A percentile compares a stretch with the other conserved stretches of the same genome.
Conservation (phyloP, 2,888 invertebrate genomes). For the Drosophila multiciliata region DNA sequence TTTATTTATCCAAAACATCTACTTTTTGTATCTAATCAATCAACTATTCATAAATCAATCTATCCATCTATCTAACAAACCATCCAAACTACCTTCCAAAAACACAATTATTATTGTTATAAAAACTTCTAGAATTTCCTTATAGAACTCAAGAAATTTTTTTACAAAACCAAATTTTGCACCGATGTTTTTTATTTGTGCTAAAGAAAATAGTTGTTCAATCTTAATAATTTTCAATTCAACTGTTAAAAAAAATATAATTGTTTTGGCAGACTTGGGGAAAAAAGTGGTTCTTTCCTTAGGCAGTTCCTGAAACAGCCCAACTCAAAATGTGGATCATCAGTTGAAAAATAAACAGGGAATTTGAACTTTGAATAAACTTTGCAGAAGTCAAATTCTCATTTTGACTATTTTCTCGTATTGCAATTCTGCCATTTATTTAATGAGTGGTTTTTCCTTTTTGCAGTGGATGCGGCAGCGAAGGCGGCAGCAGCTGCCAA, state of each 20-base stretch:
- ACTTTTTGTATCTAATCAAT: not conserved
- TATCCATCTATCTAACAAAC: not conserved
- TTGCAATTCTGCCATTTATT: slow-evolving; percentile 30
- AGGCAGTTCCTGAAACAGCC: not conserved
- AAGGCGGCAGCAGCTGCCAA: slow-evolving; percentile 66
- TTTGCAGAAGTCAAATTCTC: not conserved
- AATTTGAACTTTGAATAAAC: not conserved
- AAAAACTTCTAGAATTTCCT: not conserved
- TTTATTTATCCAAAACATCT: not conserved
- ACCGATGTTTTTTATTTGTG: not conserved
- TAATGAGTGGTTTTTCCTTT: slow-evolving; percentile 12
- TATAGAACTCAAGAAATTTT: too few species aligned
- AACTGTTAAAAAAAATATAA: too few species aligned
- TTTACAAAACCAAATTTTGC: not conserved
- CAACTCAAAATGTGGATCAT: not conserved
- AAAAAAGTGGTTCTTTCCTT: not conserved
- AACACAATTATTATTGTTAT: not conserved
- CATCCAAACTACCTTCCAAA: not conserved
- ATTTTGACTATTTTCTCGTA: slow-evolving; percentile 6
- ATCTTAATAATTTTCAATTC: too few species aligned
- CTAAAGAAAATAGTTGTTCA: not conserved
- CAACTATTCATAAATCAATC: not conserved
- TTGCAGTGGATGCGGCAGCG: slow-evolving; percentile 81
- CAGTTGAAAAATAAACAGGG: not conserved
- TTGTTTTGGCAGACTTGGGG: too few species aligned